Evolutionary conservation across 2,797 vertebrate species (phyloP).

Genomic region (Scolopax rusticola): DNA sequence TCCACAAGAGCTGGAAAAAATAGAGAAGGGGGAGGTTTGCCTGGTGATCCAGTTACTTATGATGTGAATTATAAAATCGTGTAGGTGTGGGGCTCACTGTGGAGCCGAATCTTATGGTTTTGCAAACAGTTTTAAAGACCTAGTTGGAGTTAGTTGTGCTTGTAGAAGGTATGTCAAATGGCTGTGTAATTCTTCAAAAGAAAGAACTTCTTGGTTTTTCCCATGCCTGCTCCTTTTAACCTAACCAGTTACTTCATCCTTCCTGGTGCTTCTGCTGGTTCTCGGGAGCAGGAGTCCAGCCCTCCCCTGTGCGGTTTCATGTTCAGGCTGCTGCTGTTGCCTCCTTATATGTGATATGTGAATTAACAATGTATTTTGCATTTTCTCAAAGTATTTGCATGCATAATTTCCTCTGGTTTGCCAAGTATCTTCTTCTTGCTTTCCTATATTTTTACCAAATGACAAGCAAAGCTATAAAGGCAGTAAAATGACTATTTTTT

Average conservation of each 20-base stretch:
- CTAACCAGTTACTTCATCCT: not conserved
- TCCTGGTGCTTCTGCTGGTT: not conserved
- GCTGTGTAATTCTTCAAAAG: not conserved
- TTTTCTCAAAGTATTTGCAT: not conserved
- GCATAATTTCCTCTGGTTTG: not conserved
- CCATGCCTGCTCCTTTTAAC: not conserved
- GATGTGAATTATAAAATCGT: not conserved
- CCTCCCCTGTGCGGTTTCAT: not conserved
- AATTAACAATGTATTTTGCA: not conserved
- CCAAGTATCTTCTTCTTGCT: not conserved
- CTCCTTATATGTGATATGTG: not conserved
- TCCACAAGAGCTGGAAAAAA: constrained; percentile 23
- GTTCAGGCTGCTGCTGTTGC: not conserved
- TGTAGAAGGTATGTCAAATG: not conserved
- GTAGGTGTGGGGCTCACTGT: constrained; percentile 20
- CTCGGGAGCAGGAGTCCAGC: not conserved
- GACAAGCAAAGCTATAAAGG: not conserved
- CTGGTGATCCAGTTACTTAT: constrained; percentile 54
- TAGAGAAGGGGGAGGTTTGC: constrained; percentile 53
- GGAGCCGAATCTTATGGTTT: constrained; percentile 21
- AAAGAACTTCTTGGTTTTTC: not conserved
- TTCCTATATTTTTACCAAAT: not conserved
- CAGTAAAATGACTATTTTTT: not conserved
- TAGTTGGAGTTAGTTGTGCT: not conserved
- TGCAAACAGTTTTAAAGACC: not conserved